Evolutionary conservation across 2,797 vertebrate genomes (phyloP).

Genomic region (Eupleurogrammus muticus): DNA sequence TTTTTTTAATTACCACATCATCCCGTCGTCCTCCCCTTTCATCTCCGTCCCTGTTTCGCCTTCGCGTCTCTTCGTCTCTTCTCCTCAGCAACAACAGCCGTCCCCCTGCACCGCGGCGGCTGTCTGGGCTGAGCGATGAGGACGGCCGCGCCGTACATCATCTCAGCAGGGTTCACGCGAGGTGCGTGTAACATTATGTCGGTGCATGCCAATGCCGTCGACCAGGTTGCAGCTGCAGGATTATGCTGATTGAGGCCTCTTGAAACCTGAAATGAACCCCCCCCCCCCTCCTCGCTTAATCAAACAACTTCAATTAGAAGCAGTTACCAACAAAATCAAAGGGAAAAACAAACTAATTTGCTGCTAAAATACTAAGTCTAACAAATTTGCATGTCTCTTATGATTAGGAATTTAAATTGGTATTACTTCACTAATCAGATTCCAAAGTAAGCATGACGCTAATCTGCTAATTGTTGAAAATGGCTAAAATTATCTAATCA

Average conservation of each 20-base stretch:
- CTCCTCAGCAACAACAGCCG: slow-evolving; percentile 1
- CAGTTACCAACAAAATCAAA: background rate
- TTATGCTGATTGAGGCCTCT: background rate
- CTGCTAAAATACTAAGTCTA: background rate
- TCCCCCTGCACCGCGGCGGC: slow-evolving; percentile 31
- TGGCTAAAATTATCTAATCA: background rate
- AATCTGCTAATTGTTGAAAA: slow-evolving; percentile 14
- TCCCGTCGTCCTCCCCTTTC: background rate
- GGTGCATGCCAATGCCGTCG: background rate
- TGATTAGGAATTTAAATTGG: slow-evolving; percentile 13
- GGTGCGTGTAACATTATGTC: slow-evolving; percentile 9
- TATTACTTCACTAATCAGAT: slow-evolving; percentile 14
- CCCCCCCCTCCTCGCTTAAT: too few relatives aligned
- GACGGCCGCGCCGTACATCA: background rate
- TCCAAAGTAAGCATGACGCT: background rate
- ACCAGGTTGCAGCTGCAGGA: background rate
- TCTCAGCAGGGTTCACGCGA: slow-evolving; percentile 35
- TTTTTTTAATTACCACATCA: background rate
- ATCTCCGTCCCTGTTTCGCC: background rate
- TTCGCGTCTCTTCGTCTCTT: slow-evolving; percentile 8
- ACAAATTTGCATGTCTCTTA: background rate
- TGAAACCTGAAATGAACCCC: slow-evolving; percentile 6
- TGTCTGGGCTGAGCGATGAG: slow-evolving; percentile 42
- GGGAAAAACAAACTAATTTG: background rate
- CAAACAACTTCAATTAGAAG: slow-evolving; percentile 15